Evolutionary conservation across 1,140 invertebrate genomes (phyloP).

Genomic region (Apis dorsata): DNA sequence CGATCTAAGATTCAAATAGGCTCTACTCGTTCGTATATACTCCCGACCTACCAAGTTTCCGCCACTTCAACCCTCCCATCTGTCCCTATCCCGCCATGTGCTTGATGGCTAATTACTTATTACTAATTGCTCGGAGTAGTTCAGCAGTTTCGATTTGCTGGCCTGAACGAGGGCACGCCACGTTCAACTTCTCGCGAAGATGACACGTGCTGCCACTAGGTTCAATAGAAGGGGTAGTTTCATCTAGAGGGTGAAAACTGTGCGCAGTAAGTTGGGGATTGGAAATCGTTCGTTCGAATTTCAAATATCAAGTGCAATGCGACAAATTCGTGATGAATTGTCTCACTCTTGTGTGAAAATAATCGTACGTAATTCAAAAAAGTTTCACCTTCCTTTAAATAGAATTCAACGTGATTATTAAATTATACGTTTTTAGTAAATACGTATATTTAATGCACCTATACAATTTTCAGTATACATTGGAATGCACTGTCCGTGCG

Average conservation of each 20-base stretch:
- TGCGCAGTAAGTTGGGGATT: background rate
- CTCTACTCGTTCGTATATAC: conserved; percentile 25
- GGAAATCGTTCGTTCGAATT: background rate
- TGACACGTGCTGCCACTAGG: background rate
- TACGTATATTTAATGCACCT: too few species aligned
- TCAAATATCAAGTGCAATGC: too few species aligned
- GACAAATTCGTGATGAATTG: too few species aligned
- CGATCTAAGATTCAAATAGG: conserved; percentile 31
- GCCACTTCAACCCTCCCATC: conserved; percentile 1
- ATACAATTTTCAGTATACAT: too few species aligned
- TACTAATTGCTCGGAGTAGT: conserved; percentile 65
- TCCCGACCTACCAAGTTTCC: conserved; percentile 34
- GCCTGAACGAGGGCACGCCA: background rate
- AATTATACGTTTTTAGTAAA: too few species aligned
- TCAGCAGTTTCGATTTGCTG: conserved; percentile 60
- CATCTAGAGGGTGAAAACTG: conserved; percentile 1
- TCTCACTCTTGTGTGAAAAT: too few species aligned
- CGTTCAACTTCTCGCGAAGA: conserved; percentile 20
- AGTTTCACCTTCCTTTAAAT: too few species aligned
- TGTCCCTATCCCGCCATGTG: background rate
- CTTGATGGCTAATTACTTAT: conserved; percentile 66
- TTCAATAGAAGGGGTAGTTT: background rate
- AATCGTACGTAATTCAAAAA: too few species aligned
- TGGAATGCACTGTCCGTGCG: too few species aligned
- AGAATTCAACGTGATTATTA: too few species aligned